These are phyloP conservation scores for Ethmia dodecea DNA, from an alignment of 2,888 invertebrate species.

Conservation along the genomic window DNA sequence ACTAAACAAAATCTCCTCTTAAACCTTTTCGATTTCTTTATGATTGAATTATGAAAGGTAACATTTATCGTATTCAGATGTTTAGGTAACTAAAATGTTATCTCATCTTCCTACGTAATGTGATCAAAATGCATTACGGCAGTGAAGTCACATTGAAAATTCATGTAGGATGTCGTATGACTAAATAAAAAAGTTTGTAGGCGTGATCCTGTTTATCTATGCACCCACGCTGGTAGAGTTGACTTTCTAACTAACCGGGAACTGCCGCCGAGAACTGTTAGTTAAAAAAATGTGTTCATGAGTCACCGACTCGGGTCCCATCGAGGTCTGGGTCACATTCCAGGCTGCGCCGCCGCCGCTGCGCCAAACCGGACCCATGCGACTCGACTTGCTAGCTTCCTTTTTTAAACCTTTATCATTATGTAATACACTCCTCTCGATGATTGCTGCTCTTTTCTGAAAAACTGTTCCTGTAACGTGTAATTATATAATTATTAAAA, in stretches of 20 bases:
- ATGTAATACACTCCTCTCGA: constrained; percentile 35
- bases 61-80: no score
- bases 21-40: background rate
- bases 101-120: background rate
- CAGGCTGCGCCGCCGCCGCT: constrained; percentile 33
- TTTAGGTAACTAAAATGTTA: background rate
- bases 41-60: no score
- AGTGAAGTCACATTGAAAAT: constrained; percentile 17
- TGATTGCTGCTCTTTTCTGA: no score
- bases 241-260: constrained; percentile 59
- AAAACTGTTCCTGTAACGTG: no score
- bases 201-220: constrained; percentile 57
- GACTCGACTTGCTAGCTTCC: constrained; percentile 28
- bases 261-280: constrained; percentile 21
- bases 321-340: constrained; percentile 73
- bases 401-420: constrained; percentile 30
- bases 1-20: no score
- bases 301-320: constrained; percentile 60
- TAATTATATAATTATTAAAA: no score
- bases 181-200: constrained; percentile 36
- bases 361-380: constrained; percentile 46
- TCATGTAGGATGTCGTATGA: constrained; percentile 34
- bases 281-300: constrained; percentile 40
- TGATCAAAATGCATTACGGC: background rate
- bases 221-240: constrained; percentile 46